Conservation (phyloP, 2,113 vertebrate genomes). For the Varanus komodoensis region DNA sequence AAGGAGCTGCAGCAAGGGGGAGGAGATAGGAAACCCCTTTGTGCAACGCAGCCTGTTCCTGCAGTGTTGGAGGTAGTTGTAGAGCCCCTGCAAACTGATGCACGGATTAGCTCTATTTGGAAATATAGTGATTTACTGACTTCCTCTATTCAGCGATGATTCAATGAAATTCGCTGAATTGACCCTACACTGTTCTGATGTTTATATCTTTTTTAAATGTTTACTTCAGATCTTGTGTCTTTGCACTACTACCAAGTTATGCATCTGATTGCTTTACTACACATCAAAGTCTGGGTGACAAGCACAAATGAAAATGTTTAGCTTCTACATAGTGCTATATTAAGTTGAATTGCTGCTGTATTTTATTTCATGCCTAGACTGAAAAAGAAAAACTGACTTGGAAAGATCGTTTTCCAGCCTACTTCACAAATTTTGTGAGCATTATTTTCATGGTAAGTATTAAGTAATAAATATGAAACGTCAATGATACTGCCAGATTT, state of each 20-base stretch:
- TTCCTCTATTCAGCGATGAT: background rate
- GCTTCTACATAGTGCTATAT: fast-evolving
- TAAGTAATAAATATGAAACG: background rate
- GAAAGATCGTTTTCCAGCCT: slow-evolving; percentile 91
- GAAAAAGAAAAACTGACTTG: slow-evolving; percentile 95
- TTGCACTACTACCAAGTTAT: slow-evolving; percentile 26
- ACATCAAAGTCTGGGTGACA: slow-evolving; percentile 25
- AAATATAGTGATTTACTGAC: background rate
- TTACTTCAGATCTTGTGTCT: slow-evolving; percentile 49
- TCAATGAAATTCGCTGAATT: slow-evolving; percentile 3
- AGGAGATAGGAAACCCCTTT: background rate
- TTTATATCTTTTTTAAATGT: slow-evolving; percentile 1
- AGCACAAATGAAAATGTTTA: background rate
- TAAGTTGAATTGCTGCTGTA: slow-evolving; percentile 3
- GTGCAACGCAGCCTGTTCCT: background rate
- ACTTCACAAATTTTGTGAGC: slow-evolving; percentile 85
- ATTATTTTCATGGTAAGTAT: slow-evolving; percentile 92
- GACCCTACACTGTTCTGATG: background rate
- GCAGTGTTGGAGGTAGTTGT: background rate
- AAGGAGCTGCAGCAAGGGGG: background rate
- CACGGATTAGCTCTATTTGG: background rate
- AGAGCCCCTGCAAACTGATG: background rate
- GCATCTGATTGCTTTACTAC: slow-evolving; percentile 18
- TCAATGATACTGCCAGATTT: background rate
- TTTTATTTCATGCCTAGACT: slow-evolving; percentile 63